Percentiles rank a stretch among this genome's conserved stretches.
Evolutionary conservation across 2,888 invertebrate genomes (phyloP).

Genomic region (Drosophila sordidapex): DNA sequence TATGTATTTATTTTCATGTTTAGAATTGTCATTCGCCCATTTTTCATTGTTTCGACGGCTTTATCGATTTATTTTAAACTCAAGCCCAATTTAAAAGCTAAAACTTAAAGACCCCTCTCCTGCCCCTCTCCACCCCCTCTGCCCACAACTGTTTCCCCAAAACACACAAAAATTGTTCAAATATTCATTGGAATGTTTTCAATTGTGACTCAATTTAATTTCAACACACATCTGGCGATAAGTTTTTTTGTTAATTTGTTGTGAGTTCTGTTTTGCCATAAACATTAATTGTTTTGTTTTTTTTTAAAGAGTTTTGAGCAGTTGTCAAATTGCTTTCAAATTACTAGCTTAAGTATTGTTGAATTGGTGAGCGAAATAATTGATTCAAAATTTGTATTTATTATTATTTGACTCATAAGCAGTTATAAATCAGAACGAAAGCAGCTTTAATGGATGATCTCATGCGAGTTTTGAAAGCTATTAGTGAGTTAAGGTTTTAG

Average conservation of each 20-base stretch:
- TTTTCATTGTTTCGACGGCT: background rate
- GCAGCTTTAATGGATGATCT: background rate
- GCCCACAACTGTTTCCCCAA: constrained; percentile 3
- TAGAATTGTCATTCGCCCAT: constrained; percentile 14
- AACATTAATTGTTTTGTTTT: constrained; percentile 31
- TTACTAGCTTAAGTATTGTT: constrained; percentile 4
- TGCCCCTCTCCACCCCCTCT: accelerated
- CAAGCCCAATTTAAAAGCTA: background rate
- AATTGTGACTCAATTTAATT: constrained; percentile 32
- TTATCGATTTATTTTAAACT: constrained; percentile 17
- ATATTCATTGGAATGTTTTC: constrained; percentile 1
- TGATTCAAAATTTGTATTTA: constrained; percentile 25
- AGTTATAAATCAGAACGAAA: constrained; percentile 5
- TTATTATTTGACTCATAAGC: background rate
- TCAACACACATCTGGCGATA: constrained; percentile 49
- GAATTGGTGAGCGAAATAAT: background rate
- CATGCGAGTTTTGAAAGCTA: background rate
- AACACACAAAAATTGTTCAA: background rate
- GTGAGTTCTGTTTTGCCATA: constrained; percentile 41
- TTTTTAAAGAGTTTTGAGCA: constrained; percentile 11
- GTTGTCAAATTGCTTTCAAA: constrained; percentile 14
- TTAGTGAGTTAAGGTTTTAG: background rate
- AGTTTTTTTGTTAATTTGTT: background rate
- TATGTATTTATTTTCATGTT: constrained; percentile 32
- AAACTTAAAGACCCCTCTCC: background rate